Conservation (phyloP, 2,113 vertebrate species). For the Rhinopomastus cyanomelas region DNA sequence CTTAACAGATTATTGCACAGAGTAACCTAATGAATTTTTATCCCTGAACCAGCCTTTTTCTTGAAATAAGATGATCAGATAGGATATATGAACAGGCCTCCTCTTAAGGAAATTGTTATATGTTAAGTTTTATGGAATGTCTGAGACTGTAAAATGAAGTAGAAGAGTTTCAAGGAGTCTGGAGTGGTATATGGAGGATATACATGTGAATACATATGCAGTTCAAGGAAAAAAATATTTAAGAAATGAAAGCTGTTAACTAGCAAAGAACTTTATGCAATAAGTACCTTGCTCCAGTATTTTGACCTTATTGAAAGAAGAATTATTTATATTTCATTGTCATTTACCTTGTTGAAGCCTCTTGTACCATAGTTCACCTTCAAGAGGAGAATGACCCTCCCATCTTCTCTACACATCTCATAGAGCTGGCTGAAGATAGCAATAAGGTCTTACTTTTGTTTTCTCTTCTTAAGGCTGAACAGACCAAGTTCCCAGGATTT, state of each 20-base stretch:
- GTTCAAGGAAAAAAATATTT: not conserved
- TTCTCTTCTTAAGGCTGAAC: not conserved
- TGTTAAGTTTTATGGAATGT: not conserved
- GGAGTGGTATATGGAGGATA: not conserved
- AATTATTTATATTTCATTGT: not conserved
- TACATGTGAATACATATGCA: slow-evolving; percentile 12
- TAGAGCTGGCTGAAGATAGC: not conserved
- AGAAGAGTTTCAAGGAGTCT: slow-evolving; percentile 27
- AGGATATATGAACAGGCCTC: not conserved
- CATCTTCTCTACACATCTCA: not conserved
- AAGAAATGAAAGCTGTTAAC: not conserved
- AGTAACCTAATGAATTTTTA: not conserved
- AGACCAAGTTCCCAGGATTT: not conserved
- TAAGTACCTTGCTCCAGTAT: not conserved
- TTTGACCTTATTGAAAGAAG: not conserved
- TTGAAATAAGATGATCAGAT: not conserved
- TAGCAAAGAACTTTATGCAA: not conserved
- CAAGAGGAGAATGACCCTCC: not conserved
- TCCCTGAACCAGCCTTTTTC: not conserved
- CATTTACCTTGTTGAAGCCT: not conserved
- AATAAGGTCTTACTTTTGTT: not conserved
- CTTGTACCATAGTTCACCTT: not conserved
- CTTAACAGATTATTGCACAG: not conserved
- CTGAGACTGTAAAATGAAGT: slow-evolving; percentile 28
- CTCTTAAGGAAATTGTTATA: not conserved